A percentile compares a stretch with the other conserved stretches of the same genome.
phyloP scores from a whole-genome alignment of 2,113 vertebrate genomes.

The Pholis gunnellus region DNA sequence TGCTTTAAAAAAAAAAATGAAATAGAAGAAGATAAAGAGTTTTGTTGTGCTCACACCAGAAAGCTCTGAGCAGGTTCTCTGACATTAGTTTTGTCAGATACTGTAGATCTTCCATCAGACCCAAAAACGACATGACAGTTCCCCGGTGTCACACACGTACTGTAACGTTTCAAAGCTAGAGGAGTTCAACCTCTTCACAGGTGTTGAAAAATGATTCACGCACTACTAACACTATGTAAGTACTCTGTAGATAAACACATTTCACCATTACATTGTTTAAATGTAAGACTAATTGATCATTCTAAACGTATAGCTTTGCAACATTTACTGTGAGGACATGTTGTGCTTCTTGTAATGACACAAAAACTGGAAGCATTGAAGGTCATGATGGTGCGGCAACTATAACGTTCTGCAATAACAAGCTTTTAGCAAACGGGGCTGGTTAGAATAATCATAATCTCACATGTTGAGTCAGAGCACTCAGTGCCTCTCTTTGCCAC shows the following conservation, averaged over 20 bases:
- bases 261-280: background rate
- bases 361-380: background rate
- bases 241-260: background rate
- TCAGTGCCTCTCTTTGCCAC: background rate
- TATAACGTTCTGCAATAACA: background rate
- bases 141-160: background rate
- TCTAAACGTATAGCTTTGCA: background rate
- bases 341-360: background rate
- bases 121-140: no score
- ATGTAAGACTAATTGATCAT: background rate
- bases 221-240: background rate
- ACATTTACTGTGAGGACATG: background rate
- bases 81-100: background rate
- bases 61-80: background rate
- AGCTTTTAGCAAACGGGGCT: slow-evolving; percentile 6
- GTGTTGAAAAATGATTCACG: background rate
- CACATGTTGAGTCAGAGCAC: slow-evolving; percentile 1
- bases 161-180: background rate
- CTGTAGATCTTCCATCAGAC: background rate
- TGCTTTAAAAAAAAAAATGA: background rate
- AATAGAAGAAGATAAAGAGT: background rate
- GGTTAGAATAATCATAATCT: background rate
- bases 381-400: background rate
- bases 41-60: background rate
- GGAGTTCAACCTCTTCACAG: background rate